Evolutionary conservation across 2,888 invertebrate genomes (phyloP).

Genomic region (Apodemia mormo): DNA sequence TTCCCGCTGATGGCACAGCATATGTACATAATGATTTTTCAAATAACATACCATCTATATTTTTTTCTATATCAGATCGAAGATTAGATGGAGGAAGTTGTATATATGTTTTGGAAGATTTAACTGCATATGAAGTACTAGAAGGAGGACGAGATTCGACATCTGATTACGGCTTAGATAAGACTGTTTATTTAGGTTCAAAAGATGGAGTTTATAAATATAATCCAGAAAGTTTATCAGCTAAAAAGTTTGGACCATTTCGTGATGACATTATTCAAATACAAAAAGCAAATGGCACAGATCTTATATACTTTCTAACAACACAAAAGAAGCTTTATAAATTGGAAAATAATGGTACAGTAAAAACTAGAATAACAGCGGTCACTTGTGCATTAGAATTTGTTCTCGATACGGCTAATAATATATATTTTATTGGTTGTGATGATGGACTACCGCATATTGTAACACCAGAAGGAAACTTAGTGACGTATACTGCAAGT

Average conservation of each 20-base stretch:
- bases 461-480: constrained; percentile 45
- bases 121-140: constrained; percentile 60
- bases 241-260: constrained; percentile 57
- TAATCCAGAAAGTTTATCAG: constrained; percentile 51
- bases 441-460: constrained; percentile 51
- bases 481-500: constrained; percentile 44
- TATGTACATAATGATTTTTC: constrained; percentile 48
- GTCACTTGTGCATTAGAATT: constrained; percentile 58
- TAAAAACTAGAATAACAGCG: constrained; percentile 46
- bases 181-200: constrained; percentile 54
- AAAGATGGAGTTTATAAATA: constrained; percentile 60
- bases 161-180: constrained; percentile 53
- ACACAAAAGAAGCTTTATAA: constrained; percentile 49
- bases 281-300: constrained; percentile 60
- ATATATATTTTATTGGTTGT: constrained; percentile 60
- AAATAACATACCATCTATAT: constrained; percentile 57
- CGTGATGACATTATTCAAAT: constrained; percentile 59
- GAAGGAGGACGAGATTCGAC: constrained; percentile 65
- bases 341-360: constrained; percentile 53
- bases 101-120: constrained; percentile 63
- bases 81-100: constrained; percentile 57
- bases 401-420: constrained; percentile 64
- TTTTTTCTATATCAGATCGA: constrained; percentile 57
- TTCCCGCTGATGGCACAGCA: constrained; percentile 52
- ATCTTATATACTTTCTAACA: constrained; percentile 53